phyloP scores from a whole-genome alignment of 1,140 invertebrate species.

The Helicoverpa armigera region DNA sequence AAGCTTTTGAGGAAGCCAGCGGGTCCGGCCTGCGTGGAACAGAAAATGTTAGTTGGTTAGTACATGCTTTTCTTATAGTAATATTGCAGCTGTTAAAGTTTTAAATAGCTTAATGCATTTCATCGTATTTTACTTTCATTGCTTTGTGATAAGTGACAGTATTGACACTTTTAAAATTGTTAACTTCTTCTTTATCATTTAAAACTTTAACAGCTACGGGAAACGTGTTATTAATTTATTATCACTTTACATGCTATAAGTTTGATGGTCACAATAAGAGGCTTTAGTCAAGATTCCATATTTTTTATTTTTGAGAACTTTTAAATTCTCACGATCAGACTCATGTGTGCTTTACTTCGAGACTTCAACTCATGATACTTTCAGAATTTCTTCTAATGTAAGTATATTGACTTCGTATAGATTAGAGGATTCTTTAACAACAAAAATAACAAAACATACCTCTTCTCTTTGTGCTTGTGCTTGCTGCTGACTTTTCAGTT shows the following conservation, averaged over 20 bases:
- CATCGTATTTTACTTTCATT: background rate
- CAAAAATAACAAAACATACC: conserved; percentile 62
- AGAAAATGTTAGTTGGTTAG: conserved; percentile 72
- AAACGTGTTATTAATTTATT: background rate
- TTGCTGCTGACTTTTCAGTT: conserved; percentile 93
- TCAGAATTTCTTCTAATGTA: background rate
- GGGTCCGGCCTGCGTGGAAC: conserved; percentile 90
- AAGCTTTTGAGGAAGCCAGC: conserved; percentile 96
- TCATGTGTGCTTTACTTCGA: too few species aligned
- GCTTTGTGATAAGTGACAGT: background rate
- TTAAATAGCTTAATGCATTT: background rate
- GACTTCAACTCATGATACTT: too few species aligned
- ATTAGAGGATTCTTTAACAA: background rate
- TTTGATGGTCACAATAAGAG: too few species aligned
- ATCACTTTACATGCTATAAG: conserved; percentile 8
- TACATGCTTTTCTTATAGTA: conserved; percentile 36
- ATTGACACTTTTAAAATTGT: background rate
- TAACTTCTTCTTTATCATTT: background rate
- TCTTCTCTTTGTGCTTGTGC: conserved; percentile 89
- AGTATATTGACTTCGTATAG: background rate
- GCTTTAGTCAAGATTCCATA: too few species aligned
- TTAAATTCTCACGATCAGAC: too few species aligned
- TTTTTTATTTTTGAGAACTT: background rate
- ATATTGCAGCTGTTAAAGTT: background rate
- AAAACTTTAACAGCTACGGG: background rate